Conservation (phyloP, 2,113 vertebrate genomes). For the Nothoprocta pentlandii region DNA sequence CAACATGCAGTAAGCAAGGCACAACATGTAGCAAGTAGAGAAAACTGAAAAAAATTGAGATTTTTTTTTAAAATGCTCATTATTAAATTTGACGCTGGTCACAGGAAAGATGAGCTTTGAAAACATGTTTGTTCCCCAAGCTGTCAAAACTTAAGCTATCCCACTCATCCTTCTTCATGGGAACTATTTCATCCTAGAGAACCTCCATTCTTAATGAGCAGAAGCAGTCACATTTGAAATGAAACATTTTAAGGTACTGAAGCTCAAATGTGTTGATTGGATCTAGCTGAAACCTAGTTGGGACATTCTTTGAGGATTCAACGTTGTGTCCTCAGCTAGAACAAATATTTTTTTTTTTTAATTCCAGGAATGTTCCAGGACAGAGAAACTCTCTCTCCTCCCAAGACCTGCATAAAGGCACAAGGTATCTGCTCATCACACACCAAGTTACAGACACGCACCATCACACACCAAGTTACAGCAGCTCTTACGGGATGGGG, state of each 20-base stretch:
- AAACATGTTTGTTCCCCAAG: not conserved
- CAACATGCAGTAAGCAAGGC: not conserved
- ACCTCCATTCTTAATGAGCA: not conserved
- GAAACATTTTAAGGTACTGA: not conserved
- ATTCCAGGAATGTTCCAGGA: not conserved
- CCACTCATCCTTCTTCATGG: not conserved
- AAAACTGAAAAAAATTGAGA: not conserved
- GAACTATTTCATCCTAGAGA: not conserved
- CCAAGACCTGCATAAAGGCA: not conserved
- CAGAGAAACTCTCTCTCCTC: not conserved
- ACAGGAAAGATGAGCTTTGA: not conserved
- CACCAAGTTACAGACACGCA: not conserved
- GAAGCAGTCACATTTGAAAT: not conserved
- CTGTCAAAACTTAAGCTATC: not conserved
- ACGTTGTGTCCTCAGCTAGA: not conserved
- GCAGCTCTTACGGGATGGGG: not conserved
- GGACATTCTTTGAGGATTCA: not conserved
- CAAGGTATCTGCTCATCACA: not conserved
- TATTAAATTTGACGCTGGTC: not conserved
- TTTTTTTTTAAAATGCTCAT: not conserved
- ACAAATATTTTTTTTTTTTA: not conserved
- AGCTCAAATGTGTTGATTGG: not conserved
- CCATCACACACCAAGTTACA: not conserved
- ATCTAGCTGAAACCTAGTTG: not conserved
- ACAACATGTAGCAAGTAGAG: not conserved